Conservation (phyloP, 2,888 invertebrate genomes). For the Orchesella flavescens region DNA sequence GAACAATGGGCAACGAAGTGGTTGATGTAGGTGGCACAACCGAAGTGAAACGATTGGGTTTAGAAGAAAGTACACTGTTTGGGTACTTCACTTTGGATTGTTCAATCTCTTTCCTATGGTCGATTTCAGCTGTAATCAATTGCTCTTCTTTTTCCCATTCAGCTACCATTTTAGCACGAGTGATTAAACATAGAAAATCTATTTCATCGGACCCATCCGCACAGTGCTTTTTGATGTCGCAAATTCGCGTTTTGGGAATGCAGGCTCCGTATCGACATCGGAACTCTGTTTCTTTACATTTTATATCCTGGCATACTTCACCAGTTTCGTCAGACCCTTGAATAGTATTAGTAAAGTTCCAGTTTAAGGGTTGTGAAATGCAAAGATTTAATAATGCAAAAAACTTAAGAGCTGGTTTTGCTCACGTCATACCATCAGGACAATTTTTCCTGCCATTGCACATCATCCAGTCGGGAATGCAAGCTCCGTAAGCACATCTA, state of each 20-base stretch:
- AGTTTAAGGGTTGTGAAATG: no score
- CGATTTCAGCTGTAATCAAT: constrained; percentile 10
- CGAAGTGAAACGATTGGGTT: constrained; percentile 6
- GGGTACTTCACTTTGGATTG: background rate
- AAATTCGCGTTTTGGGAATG: constrained; percentile 57
- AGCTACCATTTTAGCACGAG: constrained; percentile 68
- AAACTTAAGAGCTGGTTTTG: no score
- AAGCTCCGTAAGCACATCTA: constrained; percentile 70
- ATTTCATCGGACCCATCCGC: constrained; percentile 70
- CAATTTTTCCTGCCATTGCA: constrained; percentile 63
- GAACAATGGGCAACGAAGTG: background rate
- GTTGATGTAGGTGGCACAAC: constrained; percentile 12
- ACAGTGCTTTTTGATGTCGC: constrained; percentile 68
- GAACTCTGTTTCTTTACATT: constrained; percentile 67
- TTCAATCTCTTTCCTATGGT: constrained; percentile 4
- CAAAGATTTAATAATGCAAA: no score
- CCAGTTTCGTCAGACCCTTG: constrained; percentile 69
- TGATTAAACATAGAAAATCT: constrained; percentile 70
- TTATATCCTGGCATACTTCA: constrained; percentile 66
- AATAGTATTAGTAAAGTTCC: no score
- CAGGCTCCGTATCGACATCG: constrained; percentile 68
- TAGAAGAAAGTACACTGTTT: constrained; percentile 47
- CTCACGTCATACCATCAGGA: constrained; percentile 64
- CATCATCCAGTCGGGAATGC: constrained; percentile 69
- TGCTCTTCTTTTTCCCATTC: constrained; percentile 61